Conservation (phyloP, 2,888 invertebrate species). For the Folsomia manolachei region DNA sequence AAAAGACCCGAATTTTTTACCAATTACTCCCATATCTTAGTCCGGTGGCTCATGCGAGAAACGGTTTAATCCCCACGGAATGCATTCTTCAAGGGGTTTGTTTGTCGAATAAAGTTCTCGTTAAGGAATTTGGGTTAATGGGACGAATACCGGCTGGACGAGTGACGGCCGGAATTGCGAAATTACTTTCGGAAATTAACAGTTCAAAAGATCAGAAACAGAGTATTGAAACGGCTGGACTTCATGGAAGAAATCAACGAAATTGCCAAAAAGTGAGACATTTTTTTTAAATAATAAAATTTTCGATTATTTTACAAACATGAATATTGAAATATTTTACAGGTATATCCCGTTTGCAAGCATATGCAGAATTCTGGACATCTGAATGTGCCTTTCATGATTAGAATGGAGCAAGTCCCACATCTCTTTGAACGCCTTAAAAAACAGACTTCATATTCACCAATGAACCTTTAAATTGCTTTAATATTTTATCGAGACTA, state of each 20-base stretch:
- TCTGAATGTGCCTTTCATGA: not conserved
- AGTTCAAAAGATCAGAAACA: constrained; percentile 19
- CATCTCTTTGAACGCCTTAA: not conserved
- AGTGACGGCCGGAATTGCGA: constrained; percentile 31
- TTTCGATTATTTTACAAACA: not conserved
- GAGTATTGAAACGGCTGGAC: constrained; percentile 29
- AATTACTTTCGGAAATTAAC: constrained; percentile 28
- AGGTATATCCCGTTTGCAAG: constrained; percentile 35
- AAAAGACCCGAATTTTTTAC: constrained; percentile 23
- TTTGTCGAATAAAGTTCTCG: constrained; percentile 31
- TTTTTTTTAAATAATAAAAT: not conserved
- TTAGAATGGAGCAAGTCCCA: not conserved
- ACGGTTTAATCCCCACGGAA: constrained; percentile 31
- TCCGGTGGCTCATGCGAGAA: constrained; percentile 36
- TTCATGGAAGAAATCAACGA: constrained; percentile 31
- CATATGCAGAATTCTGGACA: constrained; percentile 7
- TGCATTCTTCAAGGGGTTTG: constrained; percentile 40
- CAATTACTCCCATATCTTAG: constrained; percentile 35
- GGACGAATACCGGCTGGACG: constrained; percentile 30
- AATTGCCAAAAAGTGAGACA: constrained; percentile 25
- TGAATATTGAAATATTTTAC: not conserved
- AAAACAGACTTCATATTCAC: not conserved
- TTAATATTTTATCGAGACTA: not conserved
- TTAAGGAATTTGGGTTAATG: constrained; percentile 30
- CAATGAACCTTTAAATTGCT: not conserved